A percentile compares a stretch with the other conserved stretches of the same genome.
These are phyloP conservation scores for Acanthurus leucopareius DNA, from an alignment of 2,797 vertebrate species.

Conservation along the genomic window DNA sequence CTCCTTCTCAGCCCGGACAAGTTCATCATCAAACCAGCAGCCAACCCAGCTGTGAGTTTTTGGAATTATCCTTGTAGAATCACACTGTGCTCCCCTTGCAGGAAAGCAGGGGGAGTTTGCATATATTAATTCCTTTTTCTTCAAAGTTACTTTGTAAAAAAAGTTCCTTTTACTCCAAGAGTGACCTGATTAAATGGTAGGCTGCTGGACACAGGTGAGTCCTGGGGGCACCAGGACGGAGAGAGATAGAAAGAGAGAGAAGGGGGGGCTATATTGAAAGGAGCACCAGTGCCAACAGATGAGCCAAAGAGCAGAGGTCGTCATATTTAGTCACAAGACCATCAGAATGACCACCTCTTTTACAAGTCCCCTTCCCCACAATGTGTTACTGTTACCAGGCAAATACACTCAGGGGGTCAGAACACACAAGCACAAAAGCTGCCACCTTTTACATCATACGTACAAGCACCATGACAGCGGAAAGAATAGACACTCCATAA, in stretches of 20 bases:
- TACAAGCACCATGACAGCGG: slow-evolving; percentile 85
- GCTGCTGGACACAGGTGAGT: slow-evolving; percentile 71
- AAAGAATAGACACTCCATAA: slow-evolving; percentile 84
- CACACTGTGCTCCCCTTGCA: slow-evolving; percentile 59
- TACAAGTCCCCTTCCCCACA: slow-evolving; percentile 49
- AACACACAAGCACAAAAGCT: slow-evolving; percentile 75
- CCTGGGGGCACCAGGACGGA: slow-evolving; percentile 72
- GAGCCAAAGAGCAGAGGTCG: slow-evolving; percentile 66
- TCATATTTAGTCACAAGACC: slow-evolving; percentile 48
- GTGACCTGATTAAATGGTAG: slow-evolving; percentile 80
- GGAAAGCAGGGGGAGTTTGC: slow-evolving; percentile 76
- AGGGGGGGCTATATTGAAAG: slow-evolving; percentile 57
- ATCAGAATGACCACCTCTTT: slow-evolving; percentile 68
- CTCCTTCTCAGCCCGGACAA: slow-evolving; percentile 79
- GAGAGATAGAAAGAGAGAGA: slow-evolving; percentile 26
- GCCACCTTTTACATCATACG: slow-evolving; percentile 76
- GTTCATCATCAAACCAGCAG: slow-evolving; percentile 60
- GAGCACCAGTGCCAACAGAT: slow-evolving; percentile 80
- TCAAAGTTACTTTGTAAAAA: slow-evolving; percentile 36
- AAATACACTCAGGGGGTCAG: slow-evolving; percentile 64
- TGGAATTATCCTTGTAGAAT: slow-evolving; percentile 59
- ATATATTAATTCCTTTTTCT: slow-evolving; percentile 74
- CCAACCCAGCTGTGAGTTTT: slow-evolving; percentile 61
- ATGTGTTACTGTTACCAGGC: slow-evolving; percentile 68
- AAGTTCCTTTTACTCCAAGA: slow-evolving; percentile 43